Conservation (phyloP, 2,888 invertebrate species). For the Idaea dimidiata region DNA sequence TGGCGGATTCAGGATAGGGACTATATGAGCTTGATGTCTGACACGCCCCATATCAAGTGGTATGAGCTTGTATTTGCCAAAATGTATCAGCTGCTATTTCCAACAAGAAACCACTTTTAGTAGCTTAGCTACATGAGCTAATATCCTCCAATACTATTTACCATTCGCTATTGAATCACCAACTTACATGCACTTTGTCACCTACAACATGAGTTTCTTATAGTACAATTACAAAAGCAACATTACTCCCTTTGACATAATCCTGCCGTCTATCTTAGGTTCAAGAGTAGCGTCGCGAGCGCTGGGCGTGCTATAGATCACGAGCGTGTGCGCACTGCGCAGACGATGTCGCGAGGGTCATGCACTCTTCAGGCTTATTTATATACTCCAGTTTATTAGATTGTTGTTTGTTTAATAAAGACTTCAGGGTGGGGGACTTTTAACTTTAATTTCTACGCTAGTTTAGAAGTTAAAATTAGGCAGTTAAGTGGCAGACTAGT, state of each 20-base stretch:
- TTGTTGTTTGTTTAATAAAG: not conserved
- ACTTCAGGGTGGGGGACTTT: not conserved
- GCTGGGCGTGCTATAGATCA: conserved; percentile 24
- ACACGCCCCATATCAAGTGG: too few relatives aligned
- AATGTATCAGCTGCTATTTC: too few relatives aligned
- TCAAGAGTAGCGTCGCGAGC: conserved; percentile 13
- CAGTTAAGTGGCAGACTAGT: too few relatives aligned
- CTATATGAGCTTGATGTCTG: too few relatives aligned
- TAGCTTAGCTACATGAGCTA: too few relatives aligned
- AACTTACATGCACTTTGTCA: not conserved
- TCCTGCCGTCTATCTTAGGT: not conserved
- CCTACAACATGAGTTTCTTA: not conserved
- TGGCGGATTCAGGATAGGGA: too few relatives aligned
- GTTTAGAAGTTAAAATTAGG: too few relatives aligned
- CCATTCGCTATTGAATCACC: not conserved
- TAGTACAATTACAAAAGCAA: not conserved
- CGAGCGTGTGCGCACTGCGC: conserved; percentile 27
- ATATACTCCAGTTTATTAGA: not conserved
- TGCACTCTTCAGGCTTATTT: conserved; percentile 11
- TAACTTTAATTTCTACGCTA: not conserved
- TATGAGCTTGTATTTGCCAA: too few relatives aligned
- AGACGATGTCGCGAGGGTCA: conserved; percentile 14
- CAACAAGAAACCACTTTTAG: too few relatives aligned
- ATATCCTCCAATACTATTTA: not conserved
- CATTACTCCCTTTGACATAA: conserved; percentile 1